Evolutionary conservation across 2,113 vertebrate species (phyloP), one percentile per base, ranked within the genome.

Genomic region (human (Homo sapiens)): DNA sequence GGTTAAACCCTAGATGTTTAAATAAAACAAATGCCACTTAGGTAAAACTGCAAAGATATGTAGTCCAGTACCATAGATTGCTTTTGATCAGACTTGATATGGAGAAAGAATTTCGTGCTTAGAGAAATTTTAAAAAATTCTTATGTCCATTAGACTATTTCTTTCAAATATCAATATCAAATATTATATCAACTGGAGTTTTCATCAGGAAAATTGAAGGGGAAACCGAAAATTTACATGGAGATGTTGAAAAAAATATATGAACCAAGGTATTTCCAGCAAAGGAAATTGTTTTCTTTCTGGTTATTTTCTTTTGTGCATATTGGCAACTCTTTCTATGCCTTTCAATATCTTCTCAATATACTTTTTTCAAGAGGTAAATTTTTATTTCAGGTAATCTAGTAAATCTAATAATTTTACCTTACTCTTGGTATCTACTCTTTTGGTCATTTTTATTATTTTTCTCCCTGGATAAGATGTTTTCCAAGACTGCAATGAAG

Each of bases 341-440:
- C 12, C 25, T 80, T 88, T 30, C 8, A 81, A 14, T 78, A 87
- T 43, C n/a, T 52, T 80, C 30, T 84, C 23, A 64, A 43, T 66
- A 38, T 73, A 35, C 35, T 96, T 89, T 70, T 89, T 80, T 72
- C 35, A 93, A 27, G 90, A 80, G 73, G 40, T 79, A 94, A 86
- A 73, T 6, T 25, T 88, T 93, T 52, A 75, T 0, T 30, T 45
- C 20, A 43, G 5, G 7, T 87, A 61, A 59, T 8, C 50, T 89
- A 80, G 50, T 32, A 89, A 45, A 81, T 89, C 17, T 73, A 57
- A 35, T 43, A 13, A 75, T 59, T 94, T 96, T 30, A 68, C 2
- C 68, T 89, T 61, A 78, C 17, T 30, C 38, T 94, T 57, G 40
- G 4, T 5, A 32, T 75, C 18, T 83, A 72, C 22, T 27, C 8